Base-by-base conservation (phyloP, 92 coral and sea anemone genomes). In the Pocillopora meandrina region DNA sequence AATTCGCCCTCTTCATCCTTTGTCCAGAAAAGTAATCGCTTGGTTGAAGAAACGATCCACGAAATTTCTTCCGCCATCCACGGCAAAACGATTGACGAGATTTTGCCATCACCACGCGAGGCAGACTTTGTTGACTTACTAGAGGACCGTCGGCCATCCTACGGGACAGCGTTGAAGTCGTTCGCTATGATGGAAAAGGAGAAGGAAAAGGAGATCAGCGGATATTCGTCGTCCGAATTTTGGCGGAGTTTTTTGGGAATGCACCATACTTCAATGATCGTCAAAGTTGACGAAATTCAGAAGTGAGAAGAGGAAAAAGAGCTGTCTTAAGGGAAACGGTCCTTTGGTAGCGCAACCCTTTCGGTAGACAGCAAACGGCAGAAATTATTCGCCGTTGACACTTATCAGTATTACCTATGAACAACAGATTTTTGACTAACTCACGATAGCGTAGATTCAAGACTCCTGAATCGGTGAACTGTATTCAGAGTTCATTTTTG, bases 181-280 rank as follows among this genome's bases (percentile, higher is more conserved):
- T 76, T 76, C 61, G 66, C 67, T 52, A 9, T 59, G 18, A 42
- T 15, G 19, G 66, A 15, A 6, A 65, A 76, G 5, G 33, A 33
- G 12, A 60, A 76, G 56, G 18, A 76, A 12, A 35, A 2, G 56
- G 67, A 60, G 52, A 12, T n/a, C 12, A 59, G 33, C 14, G 80
- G 80, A 59, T 76, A 76, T 31, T 76, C 80, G 56, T 76, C 80
- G 16, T 26, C 52, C 42, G 66, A 76, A 18, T 76, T 76, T 35
- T 76, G 80, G 80, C 80, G 80, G 55, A 76, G 80, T 23, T 75
- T 75, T 23, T 56, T 75, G 66, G 65, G 79, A 57, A 26, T 36
- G 65, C 66, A 56, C 15, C 57, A 76, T 23, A 10, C 66, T 33
- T 59, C 55, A 65, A 76, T 16, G 65, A 76, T 16, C 66, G 18